Conservation (phyloP, 1,140 invertebrate genomes). For the Micrasema minimum region DNA sequence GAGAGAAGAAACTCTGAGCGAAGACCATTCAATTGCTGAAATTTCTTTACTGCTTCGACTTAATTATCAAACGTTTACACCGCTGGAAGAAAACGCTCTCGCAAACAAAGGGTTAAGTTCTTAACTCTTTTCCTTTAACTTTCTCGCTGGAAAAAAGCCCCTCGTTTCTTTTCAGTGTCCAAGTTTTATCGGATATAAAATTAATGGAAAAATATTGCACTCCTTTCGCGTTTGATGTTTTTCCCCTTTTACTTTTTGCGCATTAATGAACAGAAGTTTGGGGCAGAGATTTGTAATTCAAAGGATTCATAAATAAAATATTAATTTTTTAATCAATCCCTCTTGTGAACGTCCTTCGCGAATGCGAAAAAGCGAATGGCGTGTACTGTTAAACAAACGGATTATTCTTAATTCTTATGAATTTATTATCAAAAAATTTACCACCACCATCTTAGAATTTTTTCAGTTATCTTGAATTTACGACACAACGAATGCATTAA, state of each 20-base stretch:
- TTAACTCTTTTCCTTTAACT: conserved; percentile 18
- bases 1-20: background rate
- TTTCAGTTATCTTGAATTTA: no score
- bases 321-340: conserved; percentile 30
- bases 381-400: background rate
- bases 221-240: conserved; percentile 31
- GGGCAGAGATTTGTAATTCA: conserved; percentile 28
- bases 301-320: conserved; percentile 31
- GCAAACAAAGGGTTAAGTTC: conserved; percentile 18
- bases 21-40: conserved; percentile 45
- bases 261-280: conserved; percentile 18
- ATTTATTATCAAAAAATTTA: conserved; percentile 7
- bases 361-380: background rate
- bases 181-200: conserved; percentile 35
- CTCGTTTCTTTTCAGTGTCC: conserved; percentile 6
- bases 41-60: conserved; percentile 43
- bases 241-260: conserved; percentile 13
- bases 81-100: background rate
- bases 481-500: no score
- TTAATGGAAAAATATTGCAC: conserved; percentile 35
- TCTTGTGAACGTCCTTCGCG: background rate
- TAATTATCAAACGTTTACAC: conserved; percentile 48
- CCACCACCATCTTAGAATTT: no score
- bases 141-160: conserved; percentile 11
- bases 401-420: no score